A percentile compares a stretch with the other conserved stretches of the same genome.
Evolutionary conservation across 2,797 vertebrate species (phyloP).

Genomic region (Carcharodon carcharias): DNA sequence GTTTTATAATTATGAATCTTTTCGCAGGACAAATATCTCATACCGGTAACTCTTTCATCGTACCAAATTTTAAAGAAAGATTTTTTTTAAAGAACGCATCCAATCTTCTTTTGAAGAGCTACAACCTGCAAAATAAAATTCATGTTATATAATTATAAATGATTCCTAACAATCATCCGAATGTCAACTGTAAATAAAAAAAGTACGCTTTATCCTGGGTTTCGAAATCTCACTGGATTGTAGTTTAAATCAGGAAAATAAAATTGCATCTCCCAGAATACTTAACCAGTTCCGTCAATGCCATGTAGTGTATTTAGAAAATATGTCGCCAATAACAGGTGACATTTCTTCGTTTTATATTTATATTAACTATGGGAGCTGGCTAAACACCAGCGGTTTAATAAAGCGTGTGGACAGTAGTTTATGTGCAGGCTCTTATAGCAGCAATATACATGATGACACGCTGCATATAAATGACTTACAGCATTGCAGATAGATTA

Average conservation of each 20-base stretch:
- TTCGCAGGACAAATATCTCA: neutral
- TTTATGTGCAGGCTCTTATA: neutral
- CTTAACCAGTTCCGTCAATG: neutral
- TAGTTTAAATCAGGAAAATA: neutral
- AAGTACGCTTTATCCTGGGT: neutral
- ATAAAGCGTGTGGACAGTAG: neutral
- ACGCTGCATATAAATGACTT: conserved; percentile 44
- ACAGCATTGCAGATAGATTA: conserved; percentile 64
- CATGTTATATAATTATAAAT: neutral
- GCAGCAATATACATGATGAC: neutral
- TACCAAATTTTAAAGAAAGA: neutral
- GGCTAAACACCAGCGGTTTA: neutral
- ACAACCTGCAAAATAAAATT: neutral
- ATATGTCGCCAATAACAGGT: neutral
- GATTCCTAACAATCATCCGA: neutral
- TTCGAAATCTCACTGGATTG: neutral
- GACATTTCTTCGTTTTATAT: neutral
- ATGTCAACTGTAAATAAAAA: neutral
- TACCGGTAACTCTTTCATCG: neutral
- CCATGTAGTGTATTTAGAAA: neutral
- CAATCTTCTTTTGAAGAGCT: neutral
- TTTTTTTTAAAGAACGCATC: neutral
- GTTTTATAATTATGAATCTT: neutral
- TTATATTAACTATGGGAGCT: neutral
- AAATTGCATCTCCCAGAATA: neutral